Evolutionary conservation across 2,113 vertebrate species (phyloP), one percentile per base, ranked within the genome.

Genomic region (Ceyx melanurus): DNA sequence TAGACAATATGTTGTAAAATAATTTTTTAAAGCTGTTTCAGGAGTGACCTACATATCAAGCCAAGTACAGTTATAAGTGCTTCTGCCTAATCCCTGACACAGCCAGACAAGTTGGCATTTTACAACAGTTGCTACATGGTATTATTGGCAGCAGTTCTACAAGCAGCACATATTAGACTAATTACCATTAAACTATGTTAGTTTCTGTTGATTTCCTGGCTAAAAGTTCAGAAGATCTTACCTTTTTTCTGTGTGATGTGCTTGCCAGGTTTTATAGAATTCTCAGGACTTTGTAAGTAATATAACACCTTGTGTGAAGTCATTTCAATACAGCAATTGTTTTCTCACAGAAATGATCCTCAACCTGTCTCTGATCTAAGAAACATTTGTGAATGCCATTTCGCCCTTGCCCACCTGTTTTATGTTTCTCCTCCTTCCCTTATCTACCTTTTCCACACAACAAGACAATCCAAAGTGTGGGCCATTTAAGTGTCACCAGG

Each of bases 401-500:
- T 98, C 96, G 95, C 96, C 96, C 95, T 97, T 92, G 91, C 97
- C 97, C 98, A 98, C 98, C 98, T 98, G 98, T 98, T 98, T 97
- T 97, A 98, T 98, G 98, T 99, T 98, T 98, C 98, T 97, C 98
- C 98, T 98, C 98, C 98, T 98, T 96, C 96, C 89, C 94, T 97
- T 97, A 95, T 98, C 98, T 98, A 97, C 94, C 89, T 98, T 98
- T 98, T 98, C 97, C 97, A 97, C 98, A 98, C 97, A 98, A 98
- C 98, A 98, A 97, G 97, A 98, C 98, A 98, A 98, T 98, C 98
- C 97, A 92, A 97, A 98, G 97, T 95, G 98, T 98, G 97, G 98
- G 98, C 98, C 98, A 98, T 98, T 98, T 98, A 99, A 98, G 98
- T 99, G 98, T 99, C 98, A 98, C 97, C 91, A 89, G 94, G 97